Percentiles rank a stretch among this genome's conserved stretches.
These are phyloP conservation scores for Prionace glauca DNA, from an alignment of 2,797 vertebrate species.

Conservation along the genomic window DNA sequence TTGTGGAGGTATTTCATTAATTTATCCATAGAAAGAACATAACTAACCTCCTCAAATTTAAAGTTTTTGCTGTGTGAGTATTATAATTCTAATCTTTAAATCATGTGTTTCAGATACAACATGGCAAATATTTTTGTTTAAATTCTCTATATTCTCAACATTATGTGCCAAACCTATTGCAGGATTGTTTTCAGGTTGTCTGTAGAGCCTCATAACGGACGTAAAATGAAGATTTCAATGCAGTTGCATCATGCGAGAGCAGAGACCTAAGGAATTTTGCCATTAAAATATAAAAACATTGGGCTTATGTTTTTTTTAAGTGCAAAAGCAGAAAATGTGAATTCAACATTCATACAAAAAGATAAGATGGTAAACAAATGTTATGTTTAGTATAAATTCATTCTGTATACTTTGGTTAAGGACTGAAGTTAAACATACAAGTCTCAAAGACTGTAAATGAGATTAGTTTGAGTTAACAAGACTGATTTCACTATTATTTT, in stretches of 20 bases:
- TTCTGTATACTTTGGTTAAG: background rate
- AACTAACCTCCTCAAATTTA: background rate
- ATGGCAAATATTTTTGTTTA: background rate
- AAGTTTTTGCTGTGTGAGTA: too few species aligned
- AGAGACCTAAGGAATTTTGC: background rate
- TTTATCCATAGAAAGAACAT: background rate
- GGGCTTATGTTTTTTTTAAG: background rate
- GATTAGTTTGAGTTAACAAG: background rate
- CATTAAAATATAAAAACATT: background rate
- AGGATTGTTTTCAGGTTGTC: background rate
- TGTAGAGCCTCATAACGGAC: background rate
- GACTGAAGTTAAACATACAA: background rate
- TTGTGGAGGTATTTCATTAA: background rate
- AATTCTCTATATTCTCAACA: background rate
- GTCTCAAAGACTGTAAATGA: background rate
- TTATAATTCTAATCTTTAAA: background rate
- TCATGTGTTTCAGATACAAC: background rate
- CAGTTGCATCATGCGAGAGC: constrained; percentile 46
- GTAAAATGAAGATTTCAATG: constrained; percentile 41
- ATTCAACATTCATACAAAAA: constrained; percentile 2
- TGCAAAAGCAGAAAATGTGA: background rate
- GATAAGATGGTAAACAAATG: background rate
- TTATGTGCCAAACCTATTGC: background rate
- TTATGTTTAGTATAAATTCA: background rate
- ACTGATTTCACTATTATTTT: background rate